Base-by-base conservation (phyloP, 2,113 vertebrate species). In the Thryonomys swinderianus region DNA sequence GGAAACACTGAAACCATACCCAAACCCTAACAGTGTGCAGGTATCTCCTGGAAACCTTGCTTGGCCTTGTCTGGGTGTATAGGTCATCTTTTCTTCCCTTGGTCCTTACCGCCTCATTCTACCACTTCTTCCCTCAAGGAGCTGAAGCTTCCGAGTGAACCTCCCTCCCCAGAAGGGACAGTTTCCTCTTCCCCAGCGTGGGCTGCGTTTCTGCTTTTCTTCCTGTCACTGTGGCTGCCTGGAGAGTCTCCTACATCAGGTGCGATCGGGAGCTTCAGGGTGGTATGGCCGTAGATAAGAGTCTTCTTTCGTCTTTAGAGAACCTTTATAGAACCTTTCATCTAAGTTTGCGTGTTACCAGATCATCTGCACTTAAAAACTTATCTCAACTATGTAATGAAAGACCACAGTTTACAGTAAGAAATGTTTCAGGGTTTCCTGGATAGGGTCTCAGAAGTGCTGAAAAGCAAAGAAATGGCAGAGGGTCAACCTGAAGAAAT, bases 401-500 rank as follows among this genome's bases (percentile, higher is more conserved):
- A 96, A 92, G 64, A 51, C 88, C 66, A 57, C 74, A 88, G 90
- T 71, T 85, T 88, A 40, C 80, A 76, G 95, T 90, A 87, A 88
- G 88, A 90, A 92, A 85, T 83, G 74, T 94, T 66, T 74, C 93
- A 71, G 66, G 90, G 88, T 92, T 92, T 67, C 55, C 85, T 82
- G 40, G 88, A 66, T 40, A 71, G 81, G 89, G 51, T 88, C 66
- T 92, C 40, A 25, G 88, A 82, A 61, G 73, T 66, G 51, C 66
- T 79, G 85, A 66, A 81, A 78, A 71, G 74, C 69, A 80, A 93
- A 86, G 84, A 90, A 94, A 69, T 84, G 80, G 62, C 80, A 71
- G 76, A 80, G 74, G 80, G 51, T 95, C 92, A 93, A 67, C 88
- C 90, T 95, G 64, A 96, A 88, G 84, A 91, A 94, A 89, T 86